Evolutionary conservation across 2,888 invertebrate genomes (phyloP), one percentile per base, ranked within the genome.

Genomic region (Drosophila fulvimacula): DNA sequence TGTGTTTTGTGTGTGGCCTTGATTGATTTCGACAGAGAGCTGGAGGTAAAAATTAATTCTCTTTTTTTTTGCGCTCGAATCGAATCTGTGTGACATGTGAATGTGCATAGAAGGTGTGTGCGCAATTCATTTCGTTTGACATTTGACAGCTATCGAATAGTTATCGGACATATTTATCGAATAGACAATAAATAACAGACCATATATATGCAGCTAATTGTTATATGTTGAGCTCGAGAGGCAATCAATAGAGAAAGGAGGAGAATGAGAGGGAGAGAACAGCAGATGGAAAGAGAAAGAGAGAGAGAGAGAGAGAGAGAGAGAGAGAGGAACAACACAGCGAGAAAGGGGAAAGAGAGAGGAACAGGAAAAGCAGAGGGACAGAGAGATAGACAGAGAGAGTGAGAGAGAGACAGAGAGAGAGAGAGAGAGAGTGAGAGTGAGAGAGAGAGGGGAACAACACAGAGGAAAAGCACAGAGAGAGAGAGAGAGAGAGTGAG

Each of bases 51-150:
- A 59, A 51, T 69, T 51, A 55, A 61, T 58, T 69, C 60, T 21
- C 30, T 41, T 42, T 62, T 34, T 42, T 64, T 62, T 57, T 51
- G 24, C 34, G 53, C 55, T 42, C 21, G 36, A 58, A 49, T 74
- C 62, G 49, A 39, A 49, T 59, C 68, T 57, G 52, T 57, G 48
- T 59, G 66, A 63, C 49, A 52, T 39, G 39, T 53, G 59, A 49
- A 59, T 69, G 69, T 69, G 55, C 44, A 24, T 36, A 57, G 39
- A 74, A 69, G 79, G 56, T 46, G 57, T 81, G 87, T 69, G 60
- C 42, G 57, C 81, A 74, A 81, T 82, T 82, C 69, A 81, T 77
- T 83, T 71, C 49, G 58, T 51, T 60, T 82, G 76, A 80, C 70
- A 73, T 56, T 60, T 77, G 69, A 74, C 69, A 83, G 67, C 67